These are phyloP conservation scores for Phycodurus eques DNA, from an alignment of 2,113 vertebrate genomes.

Conservation along the genomic window DNA sequence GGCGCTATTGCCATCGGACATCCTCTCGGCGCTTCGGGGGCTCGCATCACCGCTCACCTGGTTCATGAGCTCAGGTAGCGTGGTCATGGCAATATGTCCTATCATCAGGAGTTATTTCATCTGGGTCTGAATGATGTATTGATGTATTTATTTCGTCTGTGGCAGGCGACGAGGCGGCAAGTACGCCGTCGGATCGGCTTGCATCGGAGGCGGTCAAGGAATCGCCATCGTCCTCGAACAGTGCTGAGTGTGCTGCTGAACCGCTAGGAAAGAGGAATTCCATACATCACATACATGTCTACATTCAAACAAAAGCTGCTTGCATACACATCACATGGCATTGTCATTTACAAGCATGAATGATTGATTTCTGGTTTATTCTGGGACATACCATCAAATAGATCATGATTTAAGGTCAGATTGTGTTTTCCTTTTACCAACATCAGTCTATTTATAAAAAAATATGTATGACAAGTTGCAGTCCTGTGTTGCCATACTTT, in stretches of 20 bases:
- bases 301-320: not conserved
- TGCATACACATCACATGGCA: not conserved
- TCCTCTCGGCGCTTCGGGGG: constrained; percentile 86
- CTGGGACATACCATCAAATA: not conserved
- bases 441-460: not conserved
- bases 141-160: constrained; percentile 6
- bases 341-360: not conserved
- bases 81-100: not conserved
- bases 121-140: not conserved
- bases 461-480: not conserved
- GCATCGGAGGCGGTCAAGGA: constrained; percentile 94
- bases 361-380: not conserved
- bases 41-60: constrained; percentile 89
- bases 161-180: constrained; percentile 86
- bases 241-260: constrained; percentile 25
- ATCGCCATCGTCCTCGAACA: constrained; percentile 89
- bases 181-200: constrained; percentile 89
- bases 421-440: not conserved
- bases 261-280: constrained; percentile 7
- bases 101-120: not conserved
- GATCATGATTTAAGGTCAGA: not conserved
- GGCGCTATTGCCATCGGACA: constrained; percentile 95
- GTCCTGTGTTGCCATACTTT: constrained; percentile 7
- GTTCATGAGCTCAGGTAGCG: constrained; percentile 87
- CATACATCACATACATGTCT: not conserved